A percentile compares a stretch with the other conserved stretches of the same genome.
These are phyloP conservation scores for Drosophila demipolita DNA, from an alignment of 2,888 invertebrate species.

Conservation along the genomic window DNA sequence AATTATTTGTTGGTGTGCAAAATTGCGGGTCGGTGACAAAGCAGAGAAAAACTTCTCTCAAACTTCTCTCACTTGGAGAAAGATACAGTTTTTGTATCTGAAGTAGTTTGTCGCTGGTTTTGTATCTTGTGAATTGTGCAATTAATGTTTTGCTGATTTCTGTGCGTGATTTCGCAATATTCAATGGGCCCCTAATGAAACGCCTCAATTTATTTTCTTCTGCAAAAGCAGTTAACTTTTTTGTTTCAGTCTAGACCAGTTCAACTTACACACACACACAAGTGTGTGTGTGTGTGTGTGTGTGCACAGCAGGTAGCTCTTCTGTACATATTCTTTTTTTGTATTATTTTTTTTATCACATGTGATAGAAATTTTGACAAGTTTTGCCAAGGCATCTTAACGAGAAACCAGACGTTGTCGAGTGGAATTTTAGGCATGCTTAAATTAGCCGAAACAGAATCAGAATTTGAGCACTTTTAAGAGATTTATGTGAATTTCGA, in stretches of 20 bases:
- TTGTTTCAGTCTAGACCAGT: slow-evolving; percentile 35
- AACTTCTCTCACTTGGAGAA: background rate
- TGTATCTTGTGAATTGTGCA: slow-evolving; percentile 48
- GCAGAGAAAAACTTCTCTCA: slow-evolving; percentile 18
- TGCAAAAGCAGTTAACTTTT: slow-evolving; percentile 22
- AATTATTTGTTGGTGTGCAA: slow-evolving; percentile 42
- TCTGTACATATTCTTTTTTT: background rate
- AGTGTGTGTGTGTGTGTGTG: background rate
- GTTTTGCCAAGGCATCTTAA: background rate
- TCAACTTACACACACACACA: background rate
- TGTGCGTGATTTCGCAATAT: slow-evolving; percentile 68
- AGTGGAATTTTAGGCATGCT: background rate
- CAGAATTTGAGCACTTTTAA: background rate
- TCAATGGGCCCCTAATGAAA: slow-evolving; percentile 70
- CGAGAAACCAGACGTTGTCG: background rate
- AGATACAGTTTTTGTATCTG: slow-evolving; percentile 27
- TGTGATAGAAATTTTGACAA: slow-evolving; percentile 12
- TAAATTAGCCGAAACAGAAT: background rate
- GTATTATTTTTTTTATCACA: slow-evolving; percentile 9
- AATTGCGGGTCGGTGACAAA: slow-evolving; percentile 9
- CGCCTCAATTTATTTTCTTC: slow-evolving; percentile 14
- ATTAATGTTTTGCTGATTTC: slow-evolving; percentile 61
- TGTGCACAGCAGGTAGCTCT: background rate
- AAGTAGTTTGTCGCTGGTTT: slow-evolving; percentile 24
- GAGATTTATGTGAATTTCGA: background rate